phyloP scores from a whole-genome alignment of 1,140 invertebrate species.

The Periplaneta americana region DNA sequence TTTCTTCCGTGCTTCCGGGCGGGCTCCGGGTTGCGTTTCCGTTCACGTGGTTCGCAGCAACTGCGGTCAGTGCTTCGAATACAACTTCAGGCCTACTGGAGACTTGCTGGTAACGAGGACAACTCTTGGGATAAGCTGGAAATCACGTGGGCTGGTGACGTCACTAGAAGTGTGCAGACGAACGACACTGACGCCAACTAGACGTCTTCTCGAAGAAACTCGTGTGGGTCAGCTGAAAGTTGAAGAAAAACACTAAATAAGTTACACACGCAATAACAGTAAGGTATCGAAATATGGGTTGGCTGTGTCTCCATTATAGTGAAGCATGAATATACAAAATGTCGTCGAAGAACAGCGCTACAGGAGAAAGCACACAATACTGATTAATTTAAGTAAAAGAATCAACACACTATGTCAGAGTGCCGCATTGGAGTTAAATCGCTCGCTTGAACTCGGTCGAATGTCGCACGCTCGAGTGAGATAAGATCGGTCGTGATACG shows the following conservation, averaged over 20 bases:
- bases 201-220: not conserved
- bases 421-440: no score
- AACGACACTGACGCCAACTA: not conserved
- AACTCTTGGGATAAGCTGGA: not conserved
- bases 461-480: no score
- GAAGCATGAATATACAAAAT: no score
- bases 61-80: not conserved
- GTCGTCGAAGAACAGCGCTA: no score
- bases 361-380: no score
- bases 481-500: no score
- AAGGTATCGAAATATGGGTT: no score
- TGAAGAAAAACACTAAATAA: not conserved
- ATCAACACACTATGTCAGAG: no score
- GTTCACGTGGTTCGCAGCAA: not conserved
- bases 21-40: not conserved
- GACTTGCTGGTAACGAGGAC: not conserved
- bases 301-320: no score
- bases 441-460: no score
- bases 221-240: not conserved
- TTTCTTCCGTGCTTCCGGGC: not conserved
- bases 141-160: not conserved
- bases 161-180: not conserved
- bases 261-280: not conserved
- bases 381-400: no score
- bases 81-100: not conserved